Evolutionary conservation across 2,113 vertebrate genomes (phyloP), one percentile per base, ranked within the genome.

Genomic region (Meleagris gallopavo): DNA sequence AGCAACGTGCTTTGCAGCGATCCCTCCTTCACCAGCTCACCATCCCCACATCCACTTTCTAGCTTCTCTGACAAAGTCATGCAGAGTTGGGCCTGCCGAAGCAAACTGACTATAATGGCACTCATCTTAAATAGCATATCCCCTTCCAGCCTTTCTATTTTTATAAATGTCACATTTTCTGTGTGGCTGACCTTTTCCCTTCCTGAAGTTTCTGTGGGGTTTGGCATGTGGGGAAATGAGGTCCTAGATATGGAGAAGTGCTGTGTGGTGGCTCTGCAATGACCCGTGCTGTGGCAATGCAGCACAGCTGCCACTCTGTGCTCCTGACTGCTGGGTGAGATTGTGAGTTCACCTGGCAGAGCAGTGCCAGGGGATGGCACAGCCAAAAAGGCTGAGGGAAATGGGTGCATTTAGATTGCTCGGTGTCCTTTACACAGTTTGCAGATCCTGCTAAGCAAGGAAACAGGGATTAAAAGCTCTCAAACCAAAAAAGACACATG

Each of bases 81-180:
- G 2, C 36, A 65, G 0, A 0, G 62, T 85, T 62, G 67, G 85
- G 70, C 78, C 77, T 57, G n/a, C 45, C 81, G 48, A n/a, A 62
- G 21, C 30, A 79, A 90, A 70, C 21, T 74, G 72, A 54, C n/a
- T 82, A 71, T 73, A 54, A 87, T 38, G 76, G 17, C 38, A 24
- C 52, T 54, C 72, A 9, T 77, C 66, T 86, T 73, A 90, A 87
- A 89, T 5, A 92, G 81, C 27, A 82, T 87, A 62, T 66, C 45
- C 58, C 70, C 58, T 87, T 92, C 74, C 43, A 87, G 86, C 45
- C 40, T 83, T 64, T 57, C 71, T 88, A 43, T 66, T 93, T 93
- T 66, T 92, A 62, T 87, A 82, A 85, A 91, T 46, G 74, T 87
- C 86, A 82, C 21, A 3, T 92, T 77, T 82, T 58, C 86, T 89